These are phyloP conservation scores for Phoxinus dragarum DNA, from an alignment of 2,797 vertebrate species.

Conservation along the genomic window DNA sequence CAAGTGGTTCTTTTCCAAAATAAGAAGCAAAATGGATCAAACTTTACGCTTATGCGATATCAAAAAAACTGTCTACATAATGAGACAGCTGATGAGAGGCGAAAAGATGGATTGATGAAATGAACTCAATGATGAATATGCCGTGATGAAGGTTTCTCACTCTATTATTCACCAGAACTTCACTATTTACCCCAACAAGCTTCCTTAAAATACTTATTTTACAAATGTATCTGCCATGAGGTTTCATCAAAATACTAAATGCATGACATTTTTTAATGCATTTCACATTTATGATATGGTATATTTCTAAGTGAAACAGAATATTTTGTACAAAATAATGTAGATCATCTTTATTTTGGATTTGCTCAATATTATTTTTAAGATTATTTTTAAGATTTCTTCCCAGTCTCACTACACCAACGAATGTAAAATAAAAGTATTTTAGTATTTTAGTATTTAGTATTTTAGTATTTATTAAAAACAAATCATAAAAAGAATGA, in stretches of 20 bases:
- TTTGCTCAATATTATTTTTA: background rate
- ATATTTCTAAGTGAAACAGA: background rate
- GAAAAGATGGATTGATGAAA: background rate
- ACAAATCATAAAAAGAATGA: background rate
- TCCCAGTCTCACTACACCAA: background rate
- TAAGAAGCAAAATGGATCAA: too few species aligned
- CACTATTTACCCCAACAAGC: background rate
- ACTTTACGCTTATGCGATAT: too few species aligned
- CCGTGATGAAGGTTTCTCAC: background rate
- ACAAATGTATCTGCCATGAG: background rate
- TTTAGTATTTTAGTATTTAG: background rate
- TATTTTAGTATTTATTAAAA: background rate
- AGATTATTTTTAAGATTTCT: background rate
- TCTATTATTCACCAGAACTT: background rate
- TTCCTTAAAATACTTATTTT: background rate
- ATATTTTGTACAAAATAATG: background rate
- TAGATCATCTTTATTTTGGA: background rate
- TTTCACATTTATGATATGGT: background rate
- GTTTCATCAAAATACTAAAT: background rate
- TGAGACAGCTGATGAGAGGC: background rate
- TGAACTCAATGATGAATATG: background rate
- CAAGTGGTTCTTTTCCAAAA: too few species aligned
- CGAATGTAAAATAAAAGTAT: rapidly evolving
- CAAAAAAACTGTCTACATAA: too few species aligned
- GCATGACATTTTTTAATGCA: background rate